phyloP scores from a whole-genome alignment of 2,113 vertebrate species.

The Bombycilla garrulus region DNA sequence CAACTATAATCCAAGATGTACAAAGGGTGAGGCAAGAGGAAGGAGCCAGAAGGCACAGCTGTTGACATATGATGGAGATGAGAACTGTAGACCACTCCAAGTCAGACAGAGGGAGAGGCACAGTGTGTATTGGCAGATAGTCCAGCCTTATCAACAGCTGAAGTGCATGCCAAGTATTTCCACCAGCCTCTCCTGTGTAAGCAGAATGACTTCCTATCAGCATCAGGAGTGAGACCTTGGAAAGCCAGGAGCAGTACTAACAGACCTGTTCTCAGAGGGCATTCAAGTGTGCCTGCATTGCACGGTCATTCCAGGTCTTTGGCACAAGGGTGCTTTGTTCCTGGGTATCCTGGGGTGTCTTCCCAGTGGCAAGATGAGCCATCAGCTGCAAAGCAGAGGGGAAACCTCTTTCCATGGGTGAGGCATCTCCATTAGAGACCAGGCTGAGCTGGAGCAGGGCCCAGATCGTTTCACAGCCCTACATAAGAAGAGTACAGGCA shows the following conservation, averaged over 20 bases:
- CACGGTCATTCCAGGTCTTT: neutral
- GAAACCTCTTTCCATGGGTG: neutral
- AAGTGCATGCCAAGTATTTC: constrained; percentile 56
- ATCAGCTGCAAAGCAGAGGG: neutral
- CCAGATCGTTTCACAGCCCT: neutral
- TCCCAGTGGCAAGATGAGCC: neutral
- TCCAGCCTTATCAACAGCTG: constrained; percentile 39
- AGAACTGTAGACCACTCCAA: constrained; percentile 55
- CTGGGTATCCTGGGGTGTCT: neutral
- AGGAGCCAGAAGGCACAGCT: constrained; percentile 30
- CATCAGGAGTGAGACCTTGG: neutral
- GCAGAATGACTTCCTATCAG: constrained; percentile 50
- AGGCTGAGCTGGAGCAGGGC: neutral
- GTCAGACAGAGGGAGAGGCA: constrained; percentile 59
- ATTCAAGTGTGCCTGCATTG: neutral
- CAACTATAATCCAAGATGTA: neutral
- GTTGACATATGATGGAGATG: constrained; percentile 24
- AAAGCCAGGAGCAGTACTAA: neutral
- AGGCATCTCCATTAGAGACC: neutral
- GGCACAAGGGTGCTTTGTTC: neutral
- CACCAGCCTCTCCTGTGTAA: constrained; percentile 22
- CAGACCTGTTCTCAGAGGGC: neutral
- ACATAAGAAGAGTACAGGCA: fast-evolving
- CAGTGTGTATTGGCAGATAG: constrained; percentile 34
- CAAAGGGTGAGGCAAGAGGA: constrained; percentile 17